Evolutionary conservation across 2,113 vertebrate genomes (phyloP).

Genomic region (Odontesthes bonariensis): DNA sequence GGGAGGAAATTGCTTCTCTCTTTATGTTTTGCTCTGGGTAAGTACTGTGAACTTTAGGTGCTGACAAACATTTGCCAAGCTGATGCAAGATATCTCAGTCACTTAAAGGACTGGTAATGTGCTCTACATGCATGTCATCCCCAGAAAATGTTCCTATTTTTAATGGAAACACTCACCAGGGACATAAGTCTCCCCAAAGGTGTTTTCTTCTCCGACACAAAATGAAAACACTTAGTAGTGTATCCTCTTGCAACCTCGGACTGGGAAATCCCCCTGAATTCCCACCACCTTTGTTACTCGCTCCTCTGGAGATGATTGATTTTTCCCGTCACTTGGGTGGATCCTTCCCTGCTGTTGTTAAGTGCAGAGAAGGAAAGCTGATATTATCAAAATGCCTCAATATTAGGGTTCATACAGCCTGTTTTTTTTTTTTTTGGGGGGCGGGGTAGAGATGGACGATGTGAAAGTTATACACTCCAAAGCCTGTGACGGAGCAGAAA

Average conservation of each 20-base stretch:
- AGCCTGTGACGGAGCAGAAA: conserved; percentile 50
- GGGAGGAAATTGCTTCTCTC: conserved; percentile 35
- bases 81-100: conserved; percentile 6
- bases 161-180: conserved; percentile 47
- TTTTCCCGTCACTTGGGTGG: conserved; percentile 47
- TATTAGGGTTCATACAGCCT: not conserved
- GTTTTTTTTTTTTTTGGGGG: not conserved
- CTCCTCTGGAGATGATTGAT: conserved; percentile 44
- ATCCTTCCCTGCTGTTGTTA: conserved; percentile 32
- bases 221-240: conserved; percentile 54
- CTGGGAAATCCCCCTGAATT: conserved; percentile 72
- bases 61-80: not conserved
- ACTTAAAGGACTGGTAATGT: not conserved
- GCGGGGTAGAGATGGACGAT: conserved; percentile 25
- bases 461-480: conserved; percentile 32
- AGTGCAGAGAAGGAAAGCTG: not conserved
- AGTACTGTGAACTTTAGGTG: conserved; percentile 14
- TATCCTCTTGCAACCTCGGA: conserved; percentile 66
- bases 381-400: not conserved
- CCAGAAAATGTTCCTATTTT: conserved; percentile 33
- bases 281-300: conserved; percentile 58
- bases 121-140: conserved; percentile 2
- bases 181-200: conserved; percentile 52
- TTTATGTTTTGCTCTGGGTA: conserved; percentile 43
- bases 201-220: conserved; percentile 53